A percentile compares a stretch with the other conserved stretches of the same genome.
Conservation (phyloP, 2,888 invertebrate species). For the Volucella bombylans region DNA sequence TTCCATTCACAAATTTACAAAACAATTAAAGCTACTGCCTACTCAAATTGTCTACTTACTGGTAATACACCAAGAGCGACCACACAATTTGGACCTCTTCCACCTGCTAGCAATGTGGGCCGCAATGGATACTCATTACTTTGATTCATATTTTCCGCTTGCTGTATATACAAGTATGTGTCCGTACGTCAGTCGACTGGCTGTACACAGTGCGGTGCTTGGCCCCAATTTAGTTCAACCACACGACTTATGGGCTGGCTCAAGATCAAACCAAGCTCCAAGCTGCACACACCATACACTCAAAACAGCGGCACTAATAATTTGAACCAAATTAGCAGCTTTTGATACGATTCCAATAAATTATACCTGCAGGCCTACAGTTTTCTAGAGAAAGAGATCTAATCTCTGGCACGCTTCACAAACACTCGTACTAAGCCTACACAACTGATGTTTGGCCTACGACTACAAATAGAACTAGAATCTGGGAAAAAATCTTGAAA, state of each 20-base stretch:
- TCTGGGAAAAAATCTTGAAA: neutral
- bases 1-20: conserved; percentile 53
- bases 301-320: conserved; percentile 20
- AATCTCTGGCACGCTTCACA: conserved; percentile 65
- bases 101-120: conserved; percentile 64
- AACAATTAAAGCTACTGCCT: conserved; percentile 51
- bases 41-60: conserved; percentile 34
- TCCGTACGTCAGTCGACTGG: neutral
- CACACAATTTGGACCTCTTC: conserved; percentile 45
- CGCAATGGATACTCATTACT: conserved; percentile 51
- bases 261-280: conserved; percentile 47
- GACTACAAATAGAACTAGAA: conserved; percentile 23
- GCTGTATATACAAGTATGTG: neutral
- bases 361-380: conserved; percentile 31
- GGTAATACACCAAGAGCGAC: conserved; percentile 25
- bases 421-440: conserved; percentile 27
- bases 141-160: conserved; percentile 64
- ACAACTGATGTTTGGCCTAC: conserved; percentile 1
- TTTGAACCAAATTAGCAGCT: conserved; percentile 65
- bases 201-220: conserved; percentile 20
- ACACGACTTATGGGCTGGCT: conserved; percentile 51
- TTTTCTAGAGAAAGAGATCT: conserved; percentile 23
- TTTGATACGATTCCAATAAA: conserved; percentile 27
- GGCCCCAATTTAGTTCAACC: conserved; percentile 53
- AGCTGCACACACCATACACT: conserved; percentile 19